A percentile compares a stretch with the other conserved stretches of the same genome.
These are phyloP conservation scores for Equus przewalskii DNA, from an alignment of 2,113 vertebrate species.

Conservation along the genomic window DNA sequence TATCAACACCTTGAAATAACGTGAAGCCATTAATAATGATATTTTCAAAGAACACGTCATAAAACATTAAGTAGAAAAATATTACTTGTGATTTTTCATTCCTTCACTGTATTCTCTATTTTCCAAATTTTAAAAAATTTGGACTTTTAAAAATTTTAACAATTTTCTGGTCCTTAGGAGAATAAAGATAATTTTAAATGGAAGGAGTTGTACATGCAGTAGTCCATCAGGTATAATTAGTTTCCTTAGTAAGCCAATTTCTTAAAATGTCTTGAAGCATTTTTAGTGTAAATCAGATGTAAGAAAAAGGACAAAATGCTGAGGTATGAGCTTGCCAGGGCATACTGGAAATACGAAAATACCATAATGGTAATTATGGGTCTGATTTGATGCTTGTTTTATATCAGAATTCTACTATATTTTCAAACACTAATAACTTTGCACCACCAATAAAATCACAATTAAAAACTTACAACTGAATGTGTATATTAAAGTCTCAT, in stretches of 20 bases:
- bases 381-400: conserved; percentile 13
- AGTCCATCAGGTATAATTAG: not conserved
- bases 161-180: not conserved
- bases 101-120: not conserved
- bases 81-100: not conserved
- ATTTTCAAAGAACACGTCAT: not conserved
- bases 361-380: not conserved
- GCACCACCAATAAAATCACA: not conserved
- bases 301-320: not conserved
- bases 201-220: not conserved
- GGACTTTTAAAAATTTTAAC: not conserved
- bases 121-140: not conserved
- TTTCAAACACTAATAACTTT: not conserved
- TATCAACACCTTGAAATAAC: not conserved
- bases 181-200: conserved; percentile 1
- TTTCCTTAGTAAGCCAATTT: not conserved
- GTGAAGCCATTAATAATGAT: not conserved
- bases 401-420: not conserved
- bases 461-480: not conserved
- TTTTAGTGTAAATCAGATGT: not conserved
- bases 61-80: not conserved
- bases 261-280: not conserved
- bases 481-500: not conserved
- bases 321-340: not conserved
- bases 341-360: not conserved